phyloP scores from a whole-genome alignment of 2,113 vertebrate species.

The Pomatorhinus ruficollis region DNA sequence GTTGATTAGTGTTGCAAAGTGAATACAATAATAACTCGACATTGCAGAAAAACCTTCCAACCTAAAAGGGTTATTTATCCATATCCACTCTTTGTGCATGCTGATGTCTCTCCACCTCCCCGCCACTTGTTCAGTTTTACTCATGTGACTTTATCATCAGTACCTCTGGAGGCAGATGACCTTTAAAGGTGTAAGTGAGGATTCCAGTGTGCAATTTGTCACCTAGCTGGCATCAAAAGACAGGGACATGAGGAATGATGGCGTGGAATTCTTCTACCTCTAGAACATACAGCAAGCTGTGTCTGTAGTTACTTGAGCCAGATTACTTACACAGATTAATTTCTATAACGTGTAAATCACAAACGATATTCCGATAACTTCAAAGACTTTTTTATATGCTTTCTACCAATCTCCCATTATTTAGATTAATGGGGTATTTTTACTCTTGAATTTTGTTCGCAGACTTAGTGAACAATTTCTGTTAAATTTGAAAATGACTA shows the following conservation, averaged over 20 bases:
- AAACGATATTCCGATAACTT: not conserved
- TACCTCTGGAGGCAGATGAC: not conserved
- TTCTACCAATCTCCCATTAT: not conserved
- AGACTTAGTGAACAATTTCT: not conserved
- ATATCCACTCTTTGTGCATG: not conserved
- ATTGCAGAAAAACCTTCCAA: not conserved
- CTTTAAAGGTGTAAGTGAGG: not conserved
- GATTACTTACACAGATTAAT: not conserved
- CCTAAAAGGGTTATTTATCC: constrained; percentile 14
- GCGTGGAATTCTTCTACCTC: not conserved
- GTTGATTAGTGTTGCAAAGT: constrained; percentile 55
- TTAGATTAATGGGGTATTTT: fast-evolving
- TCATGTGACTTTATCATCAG: not conserved
- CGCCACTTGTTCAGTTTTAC: not conserved
- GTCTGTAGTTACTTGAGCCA: not conserved
- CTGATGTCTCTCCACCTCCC: not conserved
- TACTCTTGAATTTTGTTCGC: not conserved
- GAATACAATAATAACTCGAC: constrained; percentile 32
- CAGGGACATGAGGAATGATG: not conserved
- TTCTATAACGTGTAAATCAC: fast-evolving
- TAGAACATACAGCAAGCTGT: fast-evolving
- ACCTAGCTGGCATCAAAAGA: not conserved
- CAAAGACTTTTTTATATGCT: not conserved
- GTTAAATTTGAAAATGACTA: not conserved
- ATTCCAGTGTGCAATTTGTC: not conserved